Percentiles rank a stretch among this genome's conserved stretches.
phyloP scores from a whole-genome alignment of 2,113 vertebrate genomes.

The Petroica traversi region DNA sequence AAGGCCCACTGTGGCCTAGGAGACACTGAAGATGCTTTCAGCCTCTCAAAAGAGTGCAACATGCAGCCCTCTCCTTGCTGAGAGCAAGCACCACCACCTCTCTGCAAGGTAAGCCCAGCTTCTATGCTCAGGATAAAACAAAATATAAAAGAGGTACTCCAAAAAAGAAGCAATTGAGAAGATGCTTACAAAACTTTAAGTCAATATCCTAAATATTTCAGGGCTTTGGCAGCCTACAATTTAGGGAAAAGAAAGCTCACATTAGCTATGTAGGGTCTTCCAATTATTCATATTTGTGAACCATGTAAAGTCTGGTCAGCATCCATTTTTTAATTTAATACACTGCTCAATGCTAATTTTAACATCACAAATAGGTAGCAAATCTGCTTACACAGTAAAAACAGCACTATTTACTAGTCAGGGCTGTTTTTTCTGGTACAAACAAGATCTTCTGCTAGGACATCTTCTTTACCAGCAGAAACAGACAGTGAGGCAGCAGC shows the following conservation, averaged over 20 bases:
- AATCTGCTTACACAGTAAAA: not conserved
- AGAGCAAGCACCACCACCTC: not conserved
- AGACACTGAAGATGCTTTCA: not conserved
- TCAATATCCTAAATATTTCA: not conserved
- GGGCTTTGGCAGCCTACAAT: not conserved
- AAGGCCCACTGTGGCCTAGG: not conserved
- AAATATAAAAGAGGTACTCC: not conserved
- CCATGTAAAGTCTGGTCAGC: not conserved
- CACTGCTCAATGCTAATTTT: not conserved
- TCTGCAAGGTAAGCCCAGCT: not conserved
- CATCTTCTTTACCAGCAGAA: not conserved
- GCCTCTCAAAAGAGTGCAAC: not conserved
- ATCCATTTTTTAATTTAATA: not conserved
- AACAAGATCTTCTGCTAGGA: not conserved
- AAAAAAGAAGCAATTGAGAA: not conserved
- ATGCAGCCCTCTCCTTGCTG: too few relatives aligned
- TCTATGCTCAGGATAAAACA: rapidly evolving
- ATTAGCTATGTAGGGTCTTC: not conserved
- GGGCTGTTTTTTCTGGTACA: not conserved
- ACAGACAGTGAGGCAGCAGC: not conserved
- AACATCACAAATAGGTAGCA: not conserved
- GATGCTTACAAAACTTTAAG: not conserved
- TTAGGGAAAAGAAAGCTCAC: not conserved
- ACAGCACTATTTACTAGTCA: not conserved
- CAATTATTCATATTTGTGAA: not conserved